phyloP scores from a whole-genome alignment of 2,888 invertebrate species.

The Torymus aiolomorphi region DNA sequence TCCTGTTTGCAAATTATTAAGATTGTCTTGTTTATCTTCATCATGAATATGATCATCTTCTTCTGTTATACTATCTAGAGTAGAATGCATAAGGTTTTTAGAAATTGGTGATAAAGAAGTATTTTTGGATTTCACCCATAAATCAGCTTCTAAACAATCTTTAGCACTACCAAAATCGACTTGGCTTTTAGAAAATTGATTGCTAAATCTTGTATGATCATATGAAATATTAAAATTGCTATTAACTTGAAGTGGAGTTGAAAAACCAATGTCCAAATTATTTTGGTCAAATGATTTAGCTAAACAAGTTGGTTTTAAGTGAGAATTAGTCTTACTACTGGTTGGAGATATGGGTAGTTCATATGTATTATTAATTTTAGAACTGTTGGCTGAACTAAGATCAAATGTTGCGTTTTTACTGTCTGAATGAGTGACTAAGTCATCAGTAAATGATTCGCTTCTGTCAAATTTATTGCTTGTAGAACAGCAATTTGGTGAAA shows the following conservation, averaged over 20 bases:
- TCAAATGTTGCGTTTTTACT: constrained; percentile 54
- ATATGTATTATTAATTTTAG: constrained; percentile 59
- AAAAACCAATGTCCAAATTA: constrained; percentile 44
- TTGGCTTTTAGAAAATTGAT: constrained; percentile 53
- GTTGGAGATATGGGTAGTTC: constrained; percentile 59
- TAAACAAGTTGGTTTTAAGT: constrained; percentile 60
- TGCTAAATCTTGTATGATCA: constrained; percentile 29
- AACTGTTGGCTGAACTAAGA: constrained; percentile 49
- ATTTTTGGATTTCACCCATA: constrained; percentile 65
- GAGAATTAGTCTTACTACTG: constrained; percentile 43
- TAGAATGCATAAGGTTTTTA: constrained; percentile 50
- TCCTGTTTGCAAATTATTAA: not conserved
- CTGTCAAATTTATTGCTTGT: constrained; percentile 54
- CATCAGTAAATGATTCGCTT: constrained; percentile 40
- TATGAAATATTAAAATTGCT: constrained; percentile 5
- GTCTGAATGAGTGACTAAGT: constrained; percentile 1
- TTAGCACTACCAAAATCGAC: constrained; percentile 63
- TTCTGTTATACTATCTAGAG: constrained; percentile 57
- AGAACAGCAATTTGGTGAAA: constrained; percentile 62
- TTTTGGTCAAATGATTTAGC: constrained; percentile 58
- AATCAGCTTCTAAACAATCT: constrained; percentile 69
- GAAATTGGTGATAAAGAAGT: constrained; percentile 47
- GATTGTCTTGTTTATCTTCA: not conserved
- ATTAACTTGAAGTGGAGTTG: constrained; percentile 57
- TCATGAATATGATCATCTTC: constrained; percentile 38